These are phyloP conservation scores for Bos javanicus DNA, from an alignment of 2,113 vertebrate genomes.

Conservation along the genomic window DNA sequence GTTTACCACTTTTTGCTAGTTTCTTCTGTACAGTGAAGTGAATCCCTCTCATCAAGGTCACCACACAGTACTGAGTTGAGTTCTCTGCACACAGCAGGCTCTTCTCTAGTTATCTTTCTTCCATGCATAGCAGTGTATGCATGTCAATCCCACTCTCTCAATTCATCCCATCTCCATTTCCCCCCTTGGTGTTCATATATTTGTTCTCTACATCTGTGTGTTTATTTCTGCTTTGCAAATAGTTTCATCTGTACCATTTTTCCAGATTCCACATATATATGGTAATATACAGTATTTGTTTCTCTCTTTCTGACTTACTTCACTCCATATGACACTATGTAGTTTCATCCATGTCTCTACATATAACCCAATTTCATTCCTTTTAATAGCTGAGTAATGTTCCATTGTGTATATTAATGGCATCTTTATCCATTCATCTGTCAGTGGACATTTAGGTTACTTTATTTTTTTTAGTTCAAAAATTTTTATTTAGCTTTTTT, in stretches of 20 bases:
- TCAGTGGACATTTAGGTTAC: not conserved
- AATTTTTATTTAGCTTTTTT: not conserved
- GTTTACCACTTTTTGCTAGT: too few relatives aligned
- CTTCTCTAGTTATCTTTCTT: not conserved
- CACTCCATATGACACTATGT: not conserved
- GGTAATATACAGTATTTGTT: not conserved
- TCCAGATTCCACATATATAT: not conserved
- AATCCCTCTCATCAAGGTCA: not conserved
- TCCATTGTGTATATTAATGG: not conserved
- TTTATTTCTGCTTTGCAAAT: not conserved
- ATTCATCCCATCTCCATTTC: not conserved
- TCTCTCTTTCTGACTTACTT: not conserved
- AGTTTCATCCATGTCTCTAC: not conserved
- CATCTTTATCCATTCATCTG: not conserved
- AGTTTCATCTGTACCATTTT: not conserved
- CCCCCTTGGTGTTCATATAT: not conserved
- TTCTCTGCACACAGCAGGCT: not conserved
- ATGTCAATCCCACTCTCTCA: rapidly evolving
- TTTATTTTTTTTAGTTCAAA: not conserved
- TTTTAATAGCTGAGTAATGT: not conserved
- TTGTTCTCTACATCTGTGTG: not conserved
- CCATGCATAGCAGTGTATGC: not conserved
- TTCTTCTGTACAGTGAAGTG: too few relatives aligned
- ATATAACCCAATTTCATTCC: not conserved
- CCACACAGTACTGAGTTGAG: not conserved